Percentiles rank a stretch among this genome's conserved stretches.
Conservation (phyloP, 2,113 vertebrate species). For the Passer montanus region DNA sequence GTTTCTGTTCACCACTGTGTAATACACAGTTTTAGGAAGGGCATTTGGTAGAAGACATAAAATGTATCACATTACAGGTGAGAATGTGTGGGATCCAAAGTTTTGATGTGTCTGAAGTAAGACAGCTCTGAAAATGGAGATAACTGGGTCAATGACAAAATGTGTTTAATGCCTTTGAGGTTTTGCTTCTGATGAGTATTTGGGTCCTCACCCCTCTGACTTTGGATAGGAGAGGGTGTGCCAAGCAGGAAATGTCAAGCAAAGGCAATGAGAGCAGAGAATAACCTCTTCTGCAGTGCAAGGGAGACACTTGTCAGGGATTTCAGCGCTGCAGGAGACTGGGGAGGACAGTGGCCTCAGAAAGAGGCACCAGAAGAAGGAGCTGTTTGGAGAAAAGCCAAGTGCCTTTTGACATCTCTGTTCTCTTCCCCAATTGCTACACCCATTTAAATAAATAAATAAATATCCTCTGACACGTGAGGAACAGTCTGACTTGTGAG, state of each 20-base stretch:
- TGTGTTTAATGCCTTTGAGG: neutral
- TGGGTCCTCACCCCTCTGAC: neutral
- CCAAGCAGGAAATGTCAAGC: neutral
- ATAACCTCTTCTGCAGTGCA: neutral
- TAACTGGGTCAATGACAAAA: slow-evolving; percentile 29
- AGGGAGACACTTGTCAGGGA: neutral
- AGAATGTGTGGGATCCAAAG: slow-evolving; percentile 38
- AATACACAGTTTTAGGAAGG: neutral
- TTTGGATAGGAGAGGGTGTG: neutral
- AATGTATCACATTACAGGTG: slow-evolving; percentile 56
- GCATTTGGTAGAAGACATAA: neutral
- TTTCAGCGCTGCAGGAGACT: neutral
- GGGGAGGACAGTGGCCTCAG: neutral
- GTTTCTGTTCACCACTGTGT: neutral
- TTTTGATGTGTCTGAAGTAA: slow-evolving; percentile 5
- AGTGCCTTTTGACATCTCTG: neutral
- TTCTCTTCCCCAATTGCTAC: neutral
- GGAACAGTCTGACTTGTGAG: neutral
- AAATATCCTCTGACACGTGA: neutral
- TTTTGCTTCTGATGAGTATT: neutral
- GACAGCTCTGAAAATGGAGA: slow-evolving; percentile 7
- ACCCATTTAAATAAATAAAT: neutral
- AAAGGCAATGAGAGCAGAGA: neutral
- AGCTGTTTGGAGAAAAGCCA: neutral
- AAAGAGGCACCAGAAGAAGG: neutral